Evolutionary conservation across 2,797 vertebrate genomes (phyloP).

Genomic region (Semotilus atromaculatus): DNA sequence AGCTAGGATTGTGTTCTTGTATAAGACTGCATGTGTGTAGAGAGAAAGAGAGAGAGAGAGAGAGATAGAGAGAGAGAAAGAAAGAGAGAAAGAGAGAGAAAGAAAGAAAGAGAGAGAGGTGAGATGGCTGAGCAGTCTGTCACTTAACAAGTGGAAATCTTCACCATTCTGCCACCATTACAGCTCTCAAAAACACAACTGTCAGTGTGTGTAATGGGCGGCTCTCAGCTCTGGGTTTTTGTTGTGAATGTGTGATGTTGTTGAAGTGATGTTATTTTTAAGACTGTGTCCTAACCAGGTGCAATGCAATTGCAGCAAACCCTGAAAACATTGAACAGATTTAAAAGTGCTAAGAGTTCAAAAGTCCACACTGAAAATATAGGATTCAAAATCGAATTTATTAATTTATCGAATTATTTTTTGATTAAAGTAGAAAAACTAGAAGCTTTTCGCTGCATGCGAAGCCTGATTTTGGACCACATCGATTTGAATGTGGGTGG

Average conservation of each 20-base stretch:
- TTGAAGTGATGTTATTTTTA: conserved; percentile 2
- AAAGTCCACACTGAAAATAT: neutral
- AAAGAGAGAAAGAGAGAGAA: conserved; percentile 23
- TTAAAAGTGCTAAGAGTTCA: neutral
- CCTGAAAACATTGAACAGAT: neutral
- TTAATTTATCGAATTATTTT: too few species aligned
- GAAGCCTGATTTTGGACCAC: neutral
- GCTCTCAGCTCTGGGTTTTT: conserved; percentile 6
- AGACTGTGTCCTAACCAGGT: conserved; percentile 26
- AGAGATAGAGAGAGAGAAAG: conserved; percentile 17
- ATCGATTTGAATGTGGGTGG: neutral
- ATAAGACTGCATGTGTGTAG: conserved; percentile 42
- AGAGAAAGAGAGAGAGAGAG: conserved; percentile 6
- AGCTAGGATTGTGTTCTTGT: conserved; percentile 23
- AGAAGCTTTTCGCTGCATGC: neutral
- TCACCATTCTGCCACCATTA: conserved; percentile 39
- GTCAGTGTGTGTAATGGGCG: conserved; percentile 18
- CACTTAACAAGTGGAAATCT: conserved; percentile 23
- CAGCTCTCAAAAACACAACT: conserved; percentile 6
- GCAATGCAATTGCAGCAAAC: too few species aligned
- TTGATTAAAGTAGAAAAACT: neutral
- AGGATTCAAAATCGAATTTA: neutral
- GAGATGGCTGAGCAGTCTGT: conserved; percentile 10
- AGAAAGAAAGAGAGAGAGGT: conserved; percentile 27
- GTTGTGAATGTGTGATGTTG: conserved; percentile 23